These are phyloP conservation scores for Deilephila porcellus DNA, from an alignment of 2,888 invertebrate genomes.

Conservation along the genomic window DNA sequence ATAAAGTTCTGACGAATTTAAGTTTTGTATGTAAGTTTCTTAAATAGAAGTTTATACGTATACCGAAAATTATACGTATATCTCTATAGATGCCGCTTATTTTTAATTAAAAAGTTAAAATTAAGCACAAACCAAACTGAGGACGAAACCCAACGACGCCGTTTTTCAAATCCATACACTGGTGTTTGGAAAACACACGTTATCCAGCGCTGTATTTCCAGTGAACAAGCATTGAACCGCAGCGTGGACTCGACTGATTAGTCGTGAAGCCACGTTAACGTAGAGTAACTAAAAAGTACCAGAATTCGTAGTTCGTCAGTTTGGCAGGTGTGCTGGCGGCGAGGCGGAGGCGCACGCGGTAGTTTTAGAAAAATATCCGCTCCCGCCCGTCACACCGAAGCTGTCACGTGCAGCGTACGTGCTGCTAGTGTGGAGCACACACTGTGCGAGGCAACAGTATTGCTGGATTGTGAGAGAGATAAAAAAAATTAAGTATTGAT, in stretches of 20 bases:
- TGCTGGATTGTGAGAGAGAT: too few relatives aligned
- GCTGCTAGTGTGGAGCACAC: constrained; percentile 40
- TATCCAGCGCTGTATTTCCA: constrained; percentile 3
- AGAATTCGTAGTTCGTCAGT: constrained; percentile 18
- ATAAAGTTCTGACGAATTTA: too few relatives aligned
- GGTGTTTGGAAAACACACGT: not conserved
- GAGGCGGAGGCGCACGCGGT: constrained; percentile 37
- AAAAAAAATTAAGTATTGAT: too few relatives aligned
- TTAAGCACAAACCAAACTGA: not conserved
- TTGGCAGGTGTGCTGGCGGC: constrained; percentile 27
- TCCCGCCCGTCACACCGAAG: constrained; percentile 47
- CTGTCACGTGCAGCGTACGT: constrained; percentile 63
- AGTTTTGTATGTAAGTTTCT: too few relatives aligned
- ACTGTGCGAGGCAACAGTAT: constrained; percentile 32
- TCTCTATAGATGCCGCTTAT: too few relatives aligned
- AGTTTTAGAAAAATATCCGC: constrained; percentile 63
- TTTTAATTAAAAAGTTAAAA: not conserved
- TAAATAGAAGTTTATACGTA: too few relatives aligned
- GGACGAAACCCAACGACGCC: not conserved
- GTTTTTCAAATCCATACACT: not conserved
- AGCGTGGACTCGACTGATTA: constrained; percentile 9
- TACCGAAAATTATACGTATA: too few relatives aligned
- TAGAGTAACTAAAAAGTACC: not conserved
- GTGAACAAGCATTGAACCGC: constrained; percentile 3
- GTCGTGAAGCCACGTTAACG: constrained; percentile 8